Percentiles rank a stretch among this genome's conserved stretches.
These are phyloP conservation scores for Anguilla marmorata DNA, from an alignment of 2,797 vertebrate species.

Conservation along the genomic window DNA sequence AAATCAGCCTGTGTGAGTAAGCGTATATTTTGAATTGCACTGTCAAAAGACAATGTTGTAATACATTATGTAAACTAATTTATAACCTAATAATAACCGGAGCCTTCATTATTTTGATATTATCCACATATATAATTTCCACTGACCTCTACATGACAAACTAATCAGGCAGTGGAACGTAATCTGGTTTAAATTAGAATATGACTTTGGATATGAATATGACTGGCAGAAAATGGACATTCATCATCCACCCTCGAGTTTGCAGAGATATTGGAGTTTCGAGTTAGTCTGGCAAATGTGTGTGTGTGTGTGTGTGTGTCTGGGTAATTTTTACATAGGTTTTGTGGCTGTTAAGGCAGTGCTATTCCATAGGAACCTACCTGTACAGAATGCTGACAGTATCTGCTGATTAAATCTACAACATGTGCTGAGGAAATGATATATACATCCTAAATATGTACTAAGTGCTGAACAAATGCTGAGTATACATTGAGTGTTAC, in stretches of 20 bases:
- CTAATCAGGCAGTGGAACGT: background rate
- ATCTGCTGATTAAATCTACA: too few relatives aligned
- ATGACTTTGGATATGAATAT: background rate
- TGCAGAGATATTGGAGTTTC: background rate
- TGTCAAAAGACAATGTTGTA: background rate
- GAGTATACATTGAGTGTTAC: too few relatives aligned
- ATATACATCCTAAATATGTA: too few relatives aligned
- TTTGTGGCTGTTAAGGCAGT: too few relatives aligned
- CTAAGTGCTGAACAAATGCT: too few relatives aligned
- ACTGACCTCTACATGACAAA: constrained; percentile 2
- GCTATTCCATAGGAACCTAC: too few relatives aligned
- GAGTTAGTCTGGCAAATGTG: background rate
- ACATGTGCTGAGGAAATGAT: too few relatives aligned
- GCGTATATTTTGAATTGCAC: background rate
- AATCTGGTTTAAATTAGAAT: constrained; percentile 2
- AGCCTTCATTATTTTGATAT: background rate
- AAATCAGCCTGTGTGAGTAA: background rate
- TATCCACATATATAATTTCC: background rate
- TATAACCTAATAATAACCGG: background rate
- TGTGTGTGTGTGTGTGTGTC: background rate
- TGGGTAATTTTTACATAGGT: background rate
- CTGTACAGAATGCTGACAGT: too few relatives aligned
- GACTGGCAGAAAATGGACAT: background rate
- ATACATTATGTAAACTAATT: constrained; percentile 12
- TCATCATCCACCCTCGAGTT: background rate